Percentiles rank a stretch among this genome's conserved stretches.
Evolutionary conservation across 2,888 invertebrate species (phyloP).

Genomic region (Sclerodermus sp.): DNA sequence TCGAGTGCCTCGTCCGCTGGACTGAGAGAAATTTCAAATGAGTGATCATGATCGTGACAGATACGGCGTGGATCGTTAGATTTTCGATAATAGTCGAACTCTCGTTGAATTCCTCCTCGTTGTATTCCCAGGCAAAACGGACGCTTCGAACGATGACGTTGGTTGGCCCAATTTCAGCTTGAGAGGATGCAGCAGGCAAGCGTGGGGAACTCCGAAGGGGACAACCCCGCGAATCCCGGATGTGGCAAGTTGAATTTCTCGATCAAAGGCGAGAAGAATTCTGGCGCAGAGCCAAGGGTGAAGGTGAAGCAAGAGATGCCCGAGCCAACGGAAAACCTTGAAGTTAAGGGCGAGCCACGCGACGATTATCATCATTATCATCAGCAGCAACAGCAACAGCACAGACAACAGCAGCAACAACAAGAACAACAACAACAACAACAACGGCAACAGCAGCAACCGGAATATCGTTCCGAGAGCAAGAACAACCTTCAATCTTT

Average conservation of each 20-base stretch:
- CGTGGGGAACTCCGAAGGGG: slow-evolving; percentile 33
- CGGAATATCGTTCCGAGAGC: slow-evolving; percentile 2
- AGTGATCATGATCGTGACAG: too few species aligned
- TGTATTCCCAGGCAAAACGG: neutral
- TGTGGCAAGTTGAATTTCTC: slow-evolving; percentile 7
- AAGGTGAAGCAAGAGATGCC: slow-evolving; percentile 39
- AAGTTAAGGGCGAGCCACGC: slow-evolving; percentile 30
- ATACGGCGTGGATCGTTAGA: too few species aligned
- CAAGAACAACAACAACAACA: neutral
- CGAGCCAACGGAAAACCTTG: slow-evolving; percentile 22
- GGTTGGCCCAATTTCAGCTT: neutral
- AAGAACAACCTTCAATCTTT: slow-evolving; percentile 1
- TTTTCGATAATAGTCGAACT: too few species aligned
- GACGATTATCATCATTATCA: slow-evolving; percentile 28
- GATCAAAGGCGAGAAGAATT: slow-evolving; percentile 24
- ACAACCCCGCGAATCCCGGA: slow-evolving; percentile 14
- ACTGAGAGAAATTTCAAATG: too few species aligned
- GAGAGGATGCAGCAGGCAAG: slow-evolving; percentile 47
- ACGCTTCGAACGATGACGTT: neutral
- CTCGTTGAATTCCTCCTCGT: neutral
- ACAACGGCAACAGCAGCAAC: too few species aligned
- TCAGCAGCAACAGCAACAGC: neutral
- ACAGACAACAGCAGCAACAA: neutral
- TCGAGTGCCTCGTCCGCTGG: too few species aligned
- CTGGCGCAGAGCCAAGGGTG: slow-evolving; percentile 26